phyloP scores from a whole-genome alignment of 2,113 vertebrate genomes.

The Trichechus manatus region DNA sequence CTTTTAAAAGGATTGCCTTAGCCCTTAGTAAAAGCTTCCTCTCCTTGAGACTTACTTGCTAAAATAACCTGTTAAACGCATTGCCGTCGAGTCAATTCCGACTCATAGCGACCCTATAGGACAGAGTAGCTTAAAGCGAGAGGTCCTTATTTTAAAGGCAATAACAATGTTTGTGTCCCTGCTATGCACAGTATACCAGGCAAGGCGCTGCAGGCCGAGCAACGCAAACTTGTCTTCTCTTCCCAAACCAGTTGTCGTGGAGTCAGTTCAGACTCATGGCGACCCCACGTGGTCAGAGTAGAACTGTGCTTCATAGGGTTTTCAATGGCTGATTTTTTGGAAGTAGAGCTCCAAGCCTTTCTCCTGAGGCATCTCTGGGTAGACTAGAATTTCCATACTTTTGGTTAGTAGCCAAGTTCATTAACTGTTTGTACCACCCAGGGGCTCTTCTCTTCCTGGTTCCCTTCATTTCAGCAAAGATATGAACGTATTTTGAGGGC shows the following conservation, averaged over 20 bases:
- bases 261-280: too few species aligned
- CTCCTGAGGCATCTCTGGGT: too few species aligned
- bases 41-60: constrained; percentile 7
- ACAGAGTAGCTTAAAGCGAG: background rate
- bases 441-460: background rate
- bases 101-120: too few species aligned
- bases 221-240: background rate
- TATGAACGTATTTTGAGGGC: background rate
- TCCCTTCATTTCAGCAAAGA: background rate
- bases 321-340: too few species aligned
- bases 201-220: background rate
- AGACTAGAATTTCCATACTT: too few species aligned
- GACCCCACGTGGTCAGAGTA: too few species aligned
- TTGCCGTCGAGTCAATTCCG: too few species aligned
- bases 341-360: too few species aligned
- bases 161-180: background rate
- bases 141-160: background rate
- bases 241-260: background rate
- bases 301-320: too few species aligned
- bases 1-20: background rate
- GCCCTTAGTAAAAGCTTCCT: background rate
- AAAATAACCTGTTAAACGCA: background rate
- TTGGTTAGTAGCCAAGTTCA: too few species aligned
- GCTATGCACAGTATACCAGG: background rate
- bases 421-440: too few species aligned